Conservation (phyloP, 2,113 vertebrate species). For the Saccopteryx leptura region DNA sequence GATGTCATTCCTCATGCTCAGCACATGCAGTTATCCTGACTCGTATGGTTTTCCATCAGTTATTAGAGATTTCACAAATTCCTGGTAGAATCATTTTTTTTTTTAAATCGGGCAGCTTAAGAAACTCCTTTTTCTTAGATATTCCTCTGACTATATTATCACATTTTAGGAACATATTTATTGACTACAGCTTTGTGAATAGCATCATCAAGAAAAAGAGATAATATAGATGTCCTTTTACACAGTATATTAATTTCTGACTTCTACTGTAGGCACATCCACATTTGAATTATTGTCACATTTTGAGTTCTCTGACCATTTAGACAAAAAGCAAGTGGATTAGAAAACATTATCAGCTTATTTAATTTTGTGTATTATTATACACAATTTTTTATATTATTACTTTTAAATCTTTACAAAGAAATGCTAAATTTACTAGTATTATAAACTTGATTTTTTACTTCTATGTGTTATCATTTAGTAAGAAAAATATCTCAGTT, state of each 20-base stretch:
- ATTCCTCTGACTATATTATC: not conserved
- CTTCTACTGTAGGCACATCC: not conserved
- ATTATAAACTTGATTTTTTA: constrained; percentile 8
- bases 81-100: constrained; percentile 1
- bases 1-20: constrained; percentile 38
- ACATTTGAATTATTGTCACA: not conserved
- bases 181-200: not conserved
- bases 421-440: not conserved
- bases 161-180: not conserved
- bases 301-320: constrained; percentile 27
- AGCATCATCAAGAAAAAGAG: not conserved
- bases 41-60: constrained; percentile 13
- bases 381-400: not conserved
- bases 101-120: constrained; percentile 33
- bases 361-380: not conserved
- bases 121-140: not conserved
- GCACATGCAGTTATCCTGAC: constrained; percentile 51
- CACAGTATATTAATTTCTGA: not conserved
- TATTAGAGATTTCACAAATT: constrained; percentile 41
- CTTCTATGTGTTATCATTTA: not conserved
- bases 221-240: not conserved
- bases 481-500: not conserved
- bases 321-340: not conserved
- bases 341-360: not conserved
- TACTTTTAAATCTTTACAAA: not conserved